Evolutionary conservation across 2,888 invertebrate species (phyloP).

Genomic region (Calephelis perditalis): DNA sequence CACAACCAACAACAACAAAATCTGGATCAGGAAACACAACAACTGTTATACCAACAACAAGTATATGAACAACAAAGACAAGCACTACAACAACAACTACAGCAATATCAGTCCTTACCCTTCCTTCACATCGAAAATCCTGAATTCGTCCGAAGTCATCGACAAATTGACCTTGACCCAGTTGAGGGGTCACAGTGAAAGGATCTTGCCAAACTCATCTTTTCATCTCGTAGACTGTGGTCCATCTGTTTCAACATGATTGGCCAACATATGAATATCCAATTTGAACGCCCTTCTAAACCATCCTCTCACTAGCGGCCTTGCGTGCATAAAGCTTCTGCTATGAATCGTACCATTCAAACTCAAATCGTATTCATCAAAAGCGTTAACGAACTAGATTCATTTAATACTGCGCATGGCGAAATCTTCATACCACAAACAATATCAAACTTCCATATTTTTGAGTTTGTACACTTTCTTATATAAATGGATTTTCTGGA

Average conservation of each 20-base stretch:
- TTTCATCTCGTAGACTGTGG: slow-evolving; percentile 29
- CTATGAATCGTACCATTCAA: slow-evolving; percentile 7
- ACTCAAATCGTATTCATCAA: slow-evolving; percentile 1
- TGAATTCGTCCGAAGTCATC: slow-evolving; percentile 33
- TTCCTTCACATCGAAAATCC: slow-evolving; percentile 33
- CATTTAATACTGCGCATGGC: not conserved
- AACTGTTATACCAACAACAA: slow-evolving; percentile 38
- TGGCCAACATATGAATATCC: slow-evolving; percentile 30
- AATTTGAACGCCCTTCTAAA: slow-evolving; percentile 29
- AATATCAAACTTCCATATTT: too few species aligned
- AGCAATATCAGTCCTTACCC: slow-evolving; percentile 40
- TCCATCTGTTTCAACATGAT: slow-evolving; percentile 30
- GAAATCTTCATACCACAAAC: not conserved
- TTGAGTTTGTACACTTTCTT: too few species aligned
- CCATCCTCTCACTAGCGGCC: slow-evolving; percentile 30
- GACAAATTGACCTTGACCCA: slow-evolving; percentile 53
- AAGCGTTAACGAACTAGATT: slow-evolving; percentile 2
- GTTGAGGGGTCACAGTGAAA: slow-evolving; percentile 40
- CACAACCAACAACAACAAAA: not conserved
- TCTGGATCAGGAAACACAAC: slow-evolving; percentile 32
- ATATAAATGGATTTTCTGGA: too few species aligned
- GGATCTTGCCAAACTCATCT: slow-evolving; percentile 30
- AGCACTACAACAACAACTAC: slow-evolving; percentile 35
- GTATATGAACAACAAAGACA: slow-evolving; percentile 38
- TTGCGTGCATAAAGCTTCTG: slow-evolving; percentile 17